Conservation (phyloP, 2,113 vertebrate genomes). For the Dasypus novemcinctus region DNA sequence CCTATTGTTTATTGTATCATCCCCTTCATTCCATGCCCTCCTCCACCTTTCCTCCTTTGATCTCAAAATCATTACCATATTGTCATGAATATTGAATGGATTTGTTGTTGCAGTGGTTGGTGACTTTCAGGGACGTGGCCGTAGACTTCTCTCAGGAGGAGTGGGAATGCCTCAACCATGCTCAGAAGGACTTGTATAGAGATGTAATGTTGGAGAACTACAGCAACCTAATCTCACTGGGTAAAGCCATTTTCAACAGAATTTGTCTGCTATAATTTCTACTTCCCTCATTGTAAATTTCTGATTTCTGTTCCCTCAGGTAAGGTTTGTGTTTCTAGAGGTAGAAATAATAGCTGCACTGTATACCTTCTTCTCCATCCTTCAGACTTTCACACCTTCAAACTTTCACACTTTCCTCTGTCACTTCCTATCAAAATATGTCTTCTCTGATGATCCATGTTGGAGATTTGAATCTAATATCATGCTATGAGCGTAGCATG, state of each 20-base stretch:
- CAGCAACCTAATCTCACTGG: slow-evolving; percentile 23
- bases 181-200: not conserved
- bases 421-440: not conserved
- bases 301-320: not conserved
- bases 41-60: not conserved
- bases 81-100: not conserved
- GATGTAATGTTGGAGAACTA: slow-evolving; percentile 51
- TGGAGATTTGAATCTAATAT: not conserved
- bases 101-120: not conserved
- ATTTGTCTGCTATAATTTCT: not conserved
- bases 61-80: not conserved
- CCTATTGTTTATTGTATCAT: not conserved
- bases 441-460: not conserved
- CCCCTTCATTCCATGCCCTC: not conserved
- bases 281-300: not conserved
- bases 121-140: slow-evolving; percentile 32
- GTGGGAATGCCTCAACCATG: not conserved
- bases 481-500: not conserved
- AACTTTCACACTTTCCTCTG: not conserved
- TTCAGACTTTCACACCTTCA: not conserved
- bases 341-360: not conserved
- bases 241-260: not conserved
- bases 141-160: slow-evolving; percentile 35
- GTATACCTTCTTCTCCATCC: not conserved
- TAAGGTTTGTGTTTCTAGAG: not conserved